Base-by-base conservation (phyloP, 2,797 vertebrate genomes). In the Sebastes itinus region DNA sequence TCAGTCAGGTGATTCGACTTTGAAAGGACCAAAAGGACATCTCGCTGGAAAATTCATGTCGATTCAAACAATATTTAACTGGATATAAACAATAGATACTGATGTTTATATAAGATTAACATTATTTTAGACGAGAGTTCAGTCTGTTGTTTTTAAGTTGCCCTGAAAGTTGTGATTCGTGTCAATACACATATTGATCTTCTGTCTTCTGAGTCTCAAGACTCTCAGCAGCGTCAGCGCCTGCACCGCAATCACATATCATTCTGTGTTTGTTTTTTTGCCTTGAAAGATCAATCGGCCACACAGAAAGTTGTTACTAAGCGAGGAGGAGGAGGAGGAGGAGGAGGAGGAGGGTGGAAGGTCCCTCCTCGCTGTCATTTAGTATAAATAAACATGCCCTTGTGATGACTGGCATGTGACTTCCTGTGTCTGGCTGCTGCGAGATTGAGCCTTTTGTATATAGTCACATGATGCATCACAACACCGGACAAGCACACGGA, bases 391-490 rank as follows among this genome's bases (percentile, higher is more conserved):
- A 90, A 89, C 85, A 68, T 85, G 65, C 35, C 82, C 89, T 89
- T 79, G 72, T 94, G 93, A 94, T 92, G 88, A 88, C 87, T 87
- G 85, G 84, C 94, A 94, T 95, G 95, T 96, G 95, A 96, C 85
- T 92, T 94, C 90, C 92, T 92, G 87, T 90, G 84, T 95, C 90
- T 92, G 88, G 86, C 89, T 91, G 86, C 90, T 91, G 84, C 30
- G 71, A 78, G 86, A 80, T 88, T 84, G 80, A 85, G 80, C 78
- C 78, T 88, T 59, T 86, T 83, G 76, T 78, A 38, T 38, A 38
- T 38, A 68, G 87, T 95, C 95, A 95, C 95, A 94, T 93, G 94
- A 94, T 46, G 55, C 81, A 84, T 81, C 72, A 85, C 55, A 89
- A 88, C 87, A 78, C 77, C 72, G 72, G 85, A 73, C 65, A 80